Percentiles rank a stretch among this genome's conserved stretches.
Evolutionary conservation across 2,113 vertebrate species (phyloP).

Genomic region (Grantiella picta): DNA sequence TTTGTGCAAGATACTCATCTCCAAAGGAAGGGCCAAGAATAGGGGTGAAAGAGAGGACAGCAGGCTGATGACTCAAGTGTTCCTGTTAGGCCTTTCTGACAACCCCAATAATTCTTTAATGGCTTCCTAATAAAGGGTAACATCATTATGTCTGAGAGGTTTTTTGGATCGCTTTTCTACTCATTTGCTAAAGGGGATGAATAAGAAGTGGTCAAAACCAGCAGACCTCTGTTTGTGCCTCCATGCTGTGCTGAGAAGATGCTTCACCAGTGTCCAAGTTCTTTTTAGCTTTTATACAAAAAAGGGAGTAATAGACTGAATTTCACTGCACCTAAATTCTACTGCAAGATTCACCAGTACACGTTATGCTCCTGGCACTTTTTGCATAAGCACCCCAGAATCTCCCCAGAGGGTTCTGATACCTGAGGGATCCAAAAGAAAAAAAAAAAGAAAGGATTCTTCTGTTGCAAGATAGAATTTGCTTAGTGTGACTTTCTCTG

Average conservation of each 20-base stretch:
- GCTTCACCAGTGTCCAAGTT: not conserved
- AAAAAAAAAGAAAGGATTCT: not conserved
- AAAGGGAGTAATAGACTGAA: not conserved
- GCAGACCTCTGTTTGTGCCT: not conserved
- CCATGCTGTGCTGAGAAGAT: fast-evolving
- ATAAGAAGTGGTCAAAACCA: not conserved
- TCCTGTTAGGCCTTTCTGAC: constrained; percentile 41
- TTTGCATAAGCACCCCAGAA: not conserved
- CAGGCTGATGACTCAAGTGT: constrained; percentile 40
- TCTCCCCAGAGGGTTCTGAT: not conserved
- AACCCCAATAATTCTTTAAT: constrained; percentile 53
- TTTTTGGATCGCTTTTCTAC: constrained; percentile 4
- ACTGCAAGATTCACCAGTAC: not conserved
- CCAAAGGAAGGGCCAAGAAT: constrained; percentile 50
- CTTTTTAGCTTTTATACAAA: not conserved
- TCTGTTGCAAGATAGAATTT: not conserved
- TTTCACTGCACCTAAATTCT: fast-evolving
- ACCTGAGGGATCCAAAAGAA: not conserved
- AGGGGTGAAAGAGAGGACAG: constrained; percentile 63
- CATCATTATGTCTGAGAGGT: constrained; percentile 7
- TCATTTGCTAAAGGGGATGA: not conserved
- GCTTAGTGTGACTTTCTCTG: constrained; percentile 28
- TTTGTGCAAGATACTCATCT: constrained; percentile 59
- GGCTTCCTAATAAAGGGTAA: constrained; percentile 54
- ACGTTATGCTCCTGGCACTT: not conserved